Percentiles rank a stretch among this genome's conserved stretches.
These are phyloP conservation scores for Chamaetylas fuelleborni DNA, from an alignment of 2,113 vertebrate genomes.

Conservation along the genomic window DNA sequence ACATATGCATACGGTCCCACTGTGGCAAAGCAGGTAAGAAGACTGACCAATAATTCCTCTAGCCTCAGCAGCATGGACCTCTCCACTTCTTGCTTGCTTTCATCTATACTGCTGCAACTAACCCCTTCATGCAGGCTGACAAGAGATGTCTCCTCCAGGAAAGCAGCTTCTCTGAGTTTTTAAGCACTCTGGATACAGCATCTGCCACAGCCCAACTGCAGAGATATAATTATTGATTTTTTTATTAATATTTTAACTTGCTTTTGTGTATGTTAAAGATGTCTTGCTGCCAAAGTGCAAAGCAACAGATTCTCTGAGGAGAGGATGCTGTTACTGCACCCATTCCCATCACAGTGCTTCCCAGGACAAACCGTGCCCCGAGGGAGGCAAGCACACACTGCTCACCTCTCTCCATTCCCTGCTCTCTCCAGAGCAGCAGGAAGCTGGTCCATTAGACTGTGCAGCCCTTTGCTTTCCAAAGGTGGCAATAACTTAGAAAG, in stretches of 20 bases:
- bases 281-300: not conserved
- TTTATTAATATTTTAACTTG: not conserved
- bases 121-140: constrained; percentile 77
- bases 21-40: not conserved
- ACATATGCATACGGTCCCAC: not conserved
- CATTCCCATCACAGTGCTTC: not conserved
- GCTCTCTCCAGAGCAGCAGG: constrained; percentile 73
- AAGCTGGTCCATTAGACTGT: constrained; percentile 67
- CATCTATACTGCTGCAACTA: constrained; percentile 62
- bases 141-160: constrained; percentile 81
- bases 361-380: not conserved
- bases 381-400: not conserved
- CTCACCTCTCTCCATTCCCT: constrained; percentile 76
- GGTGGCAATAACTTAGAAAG: constrained; percentile 78
- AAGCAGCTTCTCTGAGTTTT: constrained; percentile 52
- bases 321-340: not conserved
- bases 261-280: not conserved
- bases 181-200: constrained; percentile 74
- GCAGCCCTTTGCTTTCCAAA: constrained; percentile 61
- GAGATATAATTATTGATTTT: not conserved
- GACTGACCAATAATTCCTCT: constrained; percentile 73
- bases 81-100: constrained; percentile 68
- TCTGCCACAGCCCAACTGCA: constrained; percentile 88
- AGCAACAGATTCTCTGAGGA: not conserved
- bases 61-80: constrained; percentile 77